phyloP scores from a whole-genome alignment of 1,140 invertebrate genomes.

The Ostrea edulis region DNA sequence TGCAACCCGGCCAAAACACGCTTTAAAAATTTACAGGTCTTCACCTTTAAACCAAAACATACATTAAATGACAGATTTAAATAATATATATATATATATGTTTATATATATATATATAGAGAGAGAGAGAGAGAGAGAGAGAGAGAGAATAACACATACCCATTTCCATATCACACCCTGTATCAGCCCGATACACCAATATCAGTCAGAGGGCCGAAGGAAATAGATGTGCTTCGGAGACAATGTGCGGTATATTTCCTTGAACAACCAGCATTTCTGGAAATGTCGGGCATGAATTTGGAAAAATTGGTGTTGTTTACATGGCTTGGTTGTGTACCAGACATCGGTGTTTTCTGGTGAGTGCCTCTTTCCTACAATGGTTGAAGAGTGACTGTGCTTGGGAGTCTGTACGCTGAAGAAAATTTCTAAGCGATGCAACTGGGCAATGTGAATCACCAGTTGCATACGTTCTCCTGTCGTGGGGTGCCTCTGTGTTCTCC shows the following conservation, averaged over 20 bases:
- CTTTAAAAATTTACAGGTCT: no score
- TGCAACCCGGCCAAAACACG: no score
- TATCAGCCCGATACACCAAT: no score
- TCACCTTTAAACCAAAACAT: no score
- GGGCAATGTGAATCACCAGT: background rate
- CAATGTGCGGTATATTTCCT: constrained; percentile 47
- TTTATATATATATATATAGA: no score
- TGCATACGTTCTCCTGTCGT: constrained; percentile 48
- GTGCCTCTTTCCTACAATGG: constrained; percentile 5
- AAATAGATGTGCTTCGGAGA: constrained; percentile 39
- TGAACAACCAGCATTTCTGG: constrained; percentile 36
- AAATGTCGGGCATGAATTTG: constrained; percentile 52
- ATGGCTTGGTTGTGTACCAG: constrained; percentile 43
- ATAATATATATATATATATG: no score
- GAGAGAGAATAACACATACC: no score
- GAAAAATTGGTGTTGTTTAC: constrained; percentile 40
- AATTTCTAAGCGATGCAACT: background rate
- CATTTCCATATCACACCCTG: no score
- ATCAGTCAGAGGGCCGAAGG: no score
- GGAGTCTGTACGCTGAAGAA: constrained; percentile 9
- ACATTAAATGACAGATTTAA: no score
- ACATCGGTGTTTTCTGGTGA: constrained; percentile 14
- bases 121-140: no score
- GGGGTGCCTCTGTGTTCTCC: background rate
- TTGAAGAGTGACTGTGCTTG: constrained; percentile 35